Conservation (phyloP, 2,797 vertebrate species). For the Mormyrus hasselquistii region DNA sequence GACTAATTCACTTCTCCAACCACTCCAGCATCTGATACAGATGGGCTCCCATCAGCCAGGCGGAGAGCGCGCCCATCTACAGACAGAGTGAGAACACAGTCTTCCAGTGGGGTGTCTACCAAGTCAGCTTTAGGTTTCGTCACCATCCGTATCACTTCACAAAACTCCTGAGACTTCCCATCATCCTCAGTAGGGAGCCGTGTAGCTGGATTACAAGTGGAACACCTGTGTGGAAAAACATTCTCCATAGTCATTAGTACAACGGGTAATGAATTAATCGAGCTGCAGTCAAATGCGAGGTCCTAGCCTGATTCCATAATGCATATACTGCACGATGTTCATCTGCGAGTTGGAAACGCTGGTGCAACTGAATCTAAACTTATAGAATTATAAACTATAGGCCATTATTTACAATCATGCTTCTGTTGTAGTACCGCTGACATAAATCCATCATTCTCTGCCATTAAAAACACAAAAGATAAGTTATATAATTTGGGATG, state of each 20-base stretch:
- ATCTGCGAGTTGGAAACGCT: not conserved
- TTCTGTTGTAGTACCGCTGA: not conserved
- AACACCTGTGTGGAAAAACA: not conserved
- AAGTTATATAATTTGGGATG: not conserved
- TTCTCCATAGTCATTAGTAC: not conserved
- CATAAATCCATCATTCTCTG: not conserved
- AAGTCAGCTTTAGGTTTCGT: not conserved
- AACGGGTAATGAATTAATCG: not conserved
- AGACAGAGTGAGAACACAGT: not conserved
- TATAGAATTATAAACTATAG: not conserved
- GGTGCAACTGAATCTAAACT: not conserved
- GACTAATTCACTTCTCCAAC: not conserved
- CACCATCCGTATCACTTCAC: not conserved
- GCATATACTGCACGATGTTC: not conserved
- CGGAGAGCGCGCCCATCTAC: not conserved
- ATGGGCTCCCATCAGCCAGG: not conserved
- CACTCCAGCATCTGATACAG: not conserved
- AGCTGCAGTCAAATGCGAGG: not conserved
- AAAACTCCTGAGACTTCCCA: not conserved
- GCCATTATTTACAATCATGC: not conserved
- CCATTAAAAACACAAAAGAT: not conserved
- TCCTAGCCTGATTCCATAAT: not conserved
- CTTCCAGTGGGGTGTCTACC: not conserved
- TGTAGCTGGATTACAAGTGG: not conserved
- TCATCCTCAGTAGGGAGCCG: not conserved